Conservation (phyloP, 2,888 invertebrate species). For the Caenorhabditis sp. region DNA sequence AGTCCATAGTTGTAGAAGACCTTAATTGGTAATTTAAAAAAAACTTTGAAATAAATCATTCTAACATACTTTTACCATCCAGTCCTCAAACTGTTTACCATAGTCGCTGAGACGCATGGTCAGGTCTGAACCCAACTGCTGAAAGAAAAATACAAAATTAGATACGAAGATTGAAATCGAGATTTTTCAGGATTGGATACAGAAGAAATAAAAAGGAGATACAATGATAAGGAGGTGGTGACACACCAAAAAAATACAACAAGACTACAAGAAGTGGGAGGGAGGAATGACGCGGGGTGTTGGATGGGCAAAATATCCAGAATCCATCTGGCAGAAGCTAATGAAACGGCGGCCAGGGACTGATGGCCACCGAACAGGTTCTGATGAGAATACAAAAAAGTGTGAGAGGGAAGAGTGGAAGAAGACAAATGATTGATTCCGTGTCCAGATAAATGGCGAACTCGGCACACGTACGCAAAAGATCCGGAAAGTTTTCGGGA, state of each 20-base stretch:
- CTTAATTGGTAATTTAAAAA: neutral
- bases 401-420: constrained; percentile 38
- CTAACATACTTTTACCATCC: constrained; percentile 67
- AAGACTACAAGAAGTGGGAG: constrained; percentile 34
- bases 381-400: constrained; percentile 61
- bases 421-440: constrained; percentile 37
- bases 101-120: constrained; percentile 60
- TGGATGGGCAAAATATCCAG: constrained; percentile 53
- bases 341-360: constrained; percentile 51
- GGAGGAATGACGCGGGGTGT: constrained; percentile 29
- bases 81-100: constrained; percentile 71
- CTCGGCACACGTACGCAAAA: constrained; percentile 10
- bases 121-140: constrained; percentile 54
- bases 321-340: constrained; percentile 59
- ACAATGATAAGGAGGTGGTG: constrained; percentile 4
- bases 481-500: constrained; percentile 29
- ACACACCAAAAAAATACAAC: constrained; percentile 26
- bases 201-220: neutral
- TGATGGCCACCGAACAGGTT: constrained; percentile 57
- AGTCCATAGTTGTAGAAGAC: constrained; percentile 78
- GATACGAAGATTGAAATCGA: neutral
- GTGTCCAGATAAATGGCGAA: constrained; percentile 36
- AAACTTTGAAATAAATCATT: neutral
- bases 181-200: neutral
- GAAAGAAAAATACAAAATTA: constrained; percentile 17